Conservation (phyloP, 2,113 vertebrate species). For the Psittacula cyanocephala region DNA sequence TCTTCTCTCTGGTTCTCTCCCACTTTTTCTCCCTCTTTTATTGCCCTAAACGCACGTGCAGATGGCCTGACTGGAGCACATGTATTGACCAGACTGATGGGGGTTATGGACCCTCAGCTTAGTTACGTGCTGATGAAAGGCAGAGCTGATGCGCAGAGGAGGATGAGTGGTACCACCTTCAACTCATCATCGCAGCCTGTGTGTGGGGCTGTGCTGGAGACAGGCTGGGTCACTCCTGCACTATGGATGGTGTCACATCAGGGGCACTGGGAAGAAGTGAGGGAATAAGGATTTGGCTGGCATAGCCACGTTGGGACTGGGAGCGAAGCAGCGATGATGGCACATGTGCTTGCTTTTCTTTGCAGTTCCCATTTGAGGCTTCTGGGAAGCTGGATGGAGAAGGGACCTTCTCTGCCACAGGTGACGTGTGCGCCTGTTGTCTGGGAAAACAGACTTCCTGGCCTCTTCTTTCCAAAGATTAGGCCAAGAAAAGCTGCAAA, state of each 20-base stretch:
- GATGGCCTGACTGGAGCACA: neutral
- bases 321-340: neutral
- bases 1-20: neutral
- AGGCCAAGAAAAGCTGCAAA: neutral
- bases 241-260: neutral
- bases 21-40: neutral
- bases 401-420: neutral
- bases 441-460: neutral
- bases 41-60: neutral
- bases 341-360: neutral
- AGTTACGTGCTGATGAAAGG: neutral
- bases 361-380: neutral
- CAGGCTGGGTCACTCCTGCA: neutral
- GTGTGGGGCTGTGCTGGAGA: neutral
- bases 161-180: neutral
- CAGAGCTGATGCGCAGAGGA: neutral
- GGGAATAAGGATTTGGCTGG: neutral
- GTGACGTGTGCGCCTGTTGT: neutral
- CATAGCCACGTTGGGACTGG: rapidly evolving
- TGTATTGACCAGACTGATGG: neutral
- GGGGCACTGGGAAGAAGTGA: neutral
- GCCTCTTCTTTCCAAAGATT: neutral
- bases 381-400: neutral
- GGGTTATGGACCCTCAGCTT: neutral
- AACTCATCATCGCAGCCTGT: neutral